Conservation (phyloP, 2,888 invertebrate species). For the Gymnosoma rotundatum region DNA sequence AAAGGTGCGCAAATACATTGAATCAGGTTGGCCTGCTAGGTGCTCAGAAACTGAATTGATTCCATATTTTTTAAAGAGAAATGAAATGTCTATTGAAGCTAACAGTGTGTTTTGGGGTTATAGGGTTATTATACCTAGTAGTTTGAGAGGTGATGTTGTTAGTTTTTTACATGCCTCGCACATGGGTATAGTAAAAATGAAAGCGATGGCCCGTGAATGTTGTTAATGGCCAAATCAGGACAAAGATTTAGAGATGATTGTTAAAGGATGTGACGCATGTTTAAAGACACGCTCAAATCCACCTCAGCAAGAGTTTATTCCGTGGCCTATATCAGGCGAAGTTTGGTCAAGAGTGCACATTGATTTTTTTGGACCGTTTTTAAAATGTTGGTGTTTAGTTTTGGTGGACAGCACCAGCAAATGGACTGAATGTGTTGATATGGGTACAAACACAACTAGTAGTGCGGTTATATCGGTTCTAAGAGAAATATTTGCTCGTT, state of each 20-base stretch:
- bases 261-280: constrained; percentile 60
- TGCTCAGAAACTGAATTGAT: constrained; percentile 31
- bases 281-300: constrained; percentile 10
- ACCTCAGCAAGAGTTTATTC: constrained; percentile 2
- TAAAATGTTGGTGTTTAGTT: background rate
- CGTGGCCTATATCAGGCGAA: no score
- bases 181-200: constrained; percentile 66
- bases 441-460: constrained; percentile 24
- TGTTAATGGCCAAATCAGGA: no score
- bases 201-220: constrained; percentile 14
- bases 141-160: constrained; percentile 45
- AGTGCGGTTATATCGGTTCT: background rate
- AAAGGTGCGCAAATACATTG: no score
- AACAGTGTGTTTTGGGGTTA: no score
- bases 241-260: constrained; percentile 62
- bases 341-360: no score
- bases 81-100: constrained; percentile 49
- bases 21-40: background rate
- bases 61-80: constrained; percentile 45
- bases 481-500: constrained; percentile 62
- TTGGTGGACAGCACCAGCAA: no score
- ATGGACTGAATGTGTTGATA: no score
- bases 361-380: background rate
- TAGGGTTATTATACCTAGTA: no score
- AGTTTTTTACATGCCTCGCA: constrained; percentile 58